Percentiles rank a stretch among this genome's conserved stretches.
Evolutionary conservation across 2,888 invertebrate genomes (phyloP).

Genomic region (Epinotia bilunana): DNA sequence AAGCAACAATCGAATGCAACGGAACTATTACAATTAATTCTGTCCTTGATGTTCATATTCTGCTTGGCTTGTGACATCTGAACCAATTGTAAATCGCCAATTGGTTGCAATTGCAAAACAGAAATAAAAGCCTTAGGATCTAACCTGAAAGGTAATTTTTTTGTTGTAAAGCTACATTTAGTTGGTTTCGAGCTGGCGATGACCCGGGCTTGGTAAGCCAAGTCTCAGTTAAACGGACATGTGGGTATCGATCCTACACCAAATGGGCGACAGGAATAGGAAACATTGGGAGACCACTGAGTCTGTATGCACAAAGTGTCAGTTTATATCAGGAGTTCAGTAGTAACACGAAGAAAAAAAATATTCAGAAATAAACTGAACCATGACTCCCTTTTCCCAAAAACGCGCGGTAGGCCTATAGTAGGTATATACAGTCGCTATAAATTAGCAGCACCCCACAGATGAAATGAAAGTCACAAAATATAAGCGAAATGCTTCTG

Average conservation of each 20-base stretch:
- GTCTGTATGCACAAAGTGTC: neutral
- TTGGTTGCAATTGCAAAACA: conserved; percentile 4
- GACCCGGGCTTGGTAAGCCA: neutral
- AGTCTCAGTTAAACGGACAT: neutral
- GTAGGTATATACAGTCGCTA: no score
- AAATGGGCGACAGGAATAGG: neutral
- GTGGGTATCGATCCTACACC: neutral
- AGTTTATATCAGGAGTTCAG: neutral
- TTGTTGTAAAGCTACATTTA: conserved; percentile 5
- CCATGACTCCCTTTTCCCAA: no score
- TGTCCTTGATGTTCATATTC: no score
- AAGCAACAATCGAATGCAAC: no score
- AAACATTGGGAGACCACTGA: neutral
- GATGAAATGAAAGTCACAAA: neutral
- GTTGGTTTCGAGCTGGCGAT: neutral
- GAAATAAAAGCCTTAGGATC: neutral
- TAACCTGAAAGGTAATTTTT: neutral
- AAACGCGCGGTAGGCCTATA: no score
- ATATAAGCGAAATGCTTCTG: neutral
- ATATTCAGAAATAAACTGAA: no score
- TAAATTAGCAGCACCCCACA: no score
- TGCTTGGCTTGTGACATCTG: neutral
- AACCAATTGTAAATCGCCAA: neutral
- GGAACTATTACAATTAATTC: no score
- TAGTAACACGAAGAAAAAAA: no score